Base-by-base conservation (phyloP, 2,113 vertebrate species). In the Synchiropus splendidus region DNA sequence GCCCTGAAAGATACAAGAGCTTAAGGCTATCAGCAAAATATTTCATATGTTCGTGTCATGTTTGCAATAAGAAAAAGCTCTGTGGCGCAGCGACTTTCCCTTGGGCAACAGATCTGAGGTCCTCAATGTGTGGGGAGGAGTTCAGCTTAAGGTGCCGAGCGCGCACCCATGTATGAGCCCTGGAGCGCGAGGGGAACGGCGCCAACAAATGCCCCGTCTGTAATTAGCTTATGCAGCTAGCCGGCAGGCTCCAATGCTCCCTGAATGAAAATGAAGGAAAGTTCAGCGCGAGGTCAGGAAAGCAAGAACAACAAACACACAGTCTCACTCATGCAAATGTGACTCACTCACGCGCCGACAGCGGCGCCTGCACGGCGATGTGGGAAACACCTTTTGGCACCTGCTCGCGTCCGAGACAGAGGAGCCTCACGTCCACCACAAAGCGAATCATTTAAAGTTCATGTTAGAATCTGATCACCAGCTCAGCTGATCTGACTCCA, bases 191-290 rank as follows among this genome's bases (percentile, higher is more conserved):
- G 30, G 41, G 14, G 9, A 9, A 49, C 16, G 43, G 36, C 37
- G 51, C 37, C 56, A 18, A 45, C 53, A 39, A 57, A 12, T 44
- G 16, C 58, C 60, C 53, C 54, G 49, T 52, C 52, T 67, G 58
- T 74, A 70, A 74, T 75, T 68, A 75, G 60, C 62, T 56, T 63
- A 61, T 40, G 36, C 36, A 42, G 64, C 50, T 45, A 54, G 57
- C 31, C 45, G 56, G 55, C 48, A 49, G 32, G 8, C 33, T 16
- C 39, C 12, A 32, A 53, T 21, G 47, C 45, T 52, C 34, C 9
- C 12, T 61, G 64, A 63, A 63, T 66, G 50, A 52, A 32, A 65
- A 62, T 46, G n/a, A 18, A 45, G 12, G 2, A 2, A 54, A 61
- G 74, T 78, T 72, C 65, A 80, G n/a, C 0, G 13, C 17, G 16